Evolutionary conservation across 2,888 invertebrate genomes (phyloP).

Genomic region (Hirudinaria manillensis): DNA sequence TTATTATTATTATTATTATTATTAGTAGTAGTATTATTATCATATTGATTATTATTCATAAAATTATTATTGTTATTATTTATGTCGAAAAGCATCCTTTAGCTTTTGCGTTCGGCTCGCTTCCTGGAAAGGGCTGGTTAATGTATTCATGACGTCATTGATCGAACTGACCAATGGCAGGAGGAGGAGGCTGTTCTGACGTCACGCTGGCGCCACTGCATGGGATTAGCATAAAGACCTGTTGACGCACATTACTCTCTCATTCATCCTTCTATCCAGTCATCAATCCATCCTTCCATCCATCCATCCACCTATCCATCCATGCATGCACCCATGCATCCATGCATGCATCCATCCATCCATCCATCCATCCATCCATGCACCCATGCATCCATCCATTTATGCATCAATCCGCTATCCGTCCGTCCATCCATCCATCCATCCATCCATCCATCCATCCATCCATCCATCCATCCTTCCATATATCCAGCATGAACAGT

Average conservation of each 20-base stretch:
- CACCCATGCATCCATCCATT: slow-evolving; percentile 10
- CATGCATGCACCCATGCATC: no score
- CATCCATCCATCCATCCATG: slow-evolving; percentile 2
- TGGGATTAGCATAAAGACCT: no score
- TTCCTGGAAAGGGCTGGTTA: not conserved
- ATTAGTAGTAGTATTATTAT: not conserved
- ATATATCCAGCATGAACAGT: not conserved
- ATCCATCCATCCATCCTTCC: slow-evolving; percentile 18
- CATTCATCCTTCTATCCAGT: no score
- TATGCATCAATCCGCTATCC: slow-evolving; percentile 3
- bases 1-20: not conserved
- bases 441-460: slow-evolving; percentile 12
- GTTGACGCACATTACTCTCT: no score
- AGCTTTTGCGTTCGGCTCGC: not conserved
- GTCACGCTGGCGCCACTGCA: no score
- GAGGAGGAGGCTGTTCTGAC: no score
- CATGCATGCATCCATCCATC: not conserved
- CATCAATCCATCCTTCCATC: no score
- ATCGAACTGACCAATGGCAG: not conserved
- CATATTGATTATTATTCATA: not conserved
- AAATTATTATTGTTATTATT: not conserved
- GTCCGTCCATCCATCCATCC: slow-evolving; percentile 2
- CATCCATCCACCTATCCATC: no score
- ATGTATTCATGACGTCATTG: slow-evolving; percentile 12
- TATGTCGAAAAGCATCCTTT: not conserved